These are phyloP conservation scores for Ennomos quercinarius DNA, from an alignment of 2,888 invertebrate genomes.

Conservation along the genomic window DNA sequence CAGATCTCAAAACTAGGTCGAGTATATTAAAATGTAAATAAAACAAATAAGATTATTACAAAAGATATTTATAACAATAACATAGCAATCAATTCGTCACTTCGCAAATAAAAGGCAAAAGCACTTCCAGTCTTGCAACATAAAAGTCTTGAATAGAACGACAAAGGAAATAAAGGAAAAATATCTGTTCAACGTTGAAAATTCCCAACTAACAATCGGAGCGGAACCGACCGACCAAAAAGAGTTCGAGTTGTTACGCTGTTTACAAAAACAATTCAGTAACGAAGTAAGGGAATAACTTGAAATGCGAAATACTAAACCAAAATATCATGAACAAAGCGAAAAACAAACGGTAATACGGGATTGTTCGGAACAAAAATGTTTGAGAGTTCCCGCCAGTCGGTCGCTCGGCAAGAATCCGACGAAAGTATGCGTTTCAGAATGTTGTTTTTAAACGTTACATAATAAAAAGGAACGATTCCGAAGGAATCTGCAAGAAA, in stretches of 20 bases:
- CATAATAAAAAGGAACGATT: constrained; percentile 42
- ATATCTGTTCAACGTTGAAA: constrained; percentile 39
- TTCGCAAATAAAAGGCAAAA: constrained; percentile 29
- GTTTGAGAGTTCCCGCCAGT: constrained; percentile 51
- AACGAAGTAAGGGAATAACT: constrained; percentile 68
- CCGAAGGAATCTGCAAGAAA: constrained; percentile 40
- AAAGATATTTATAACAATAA: constrained; percentile 24
- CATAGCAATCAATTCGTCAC: constrained; percentile 30
- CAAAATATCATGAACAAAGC: constrained; percentile 69
- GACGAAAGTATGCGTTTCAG: constrained; percentile 56
- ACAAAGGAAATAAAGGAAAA: constrained; percentile 37
- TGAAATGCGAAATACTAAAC: constrained; percentile 59
- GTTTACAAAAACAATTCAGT: constrained; percentile 68
- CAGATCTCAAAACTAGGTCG: constrained; percentile 1
- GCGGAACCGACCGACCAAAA: constrained; percentile 45
- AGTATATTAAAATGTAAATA: constrained; percentile 23
- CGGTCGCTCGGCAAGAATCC: constrained; percentile 55
- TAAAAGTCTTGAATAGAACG: constrained; percentile 27
- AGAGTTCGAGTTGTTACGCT: constrained; percentile 53
- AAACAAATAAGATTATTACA: constrained; percentile 14
- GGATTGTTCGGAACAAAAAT: constrained; percentile 65
- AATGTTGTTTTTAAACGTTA: constrained; percentile 52
- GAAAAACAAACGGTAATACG: constrained; percentile 62
- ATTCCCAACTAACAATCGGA: constrained; percentile 41
- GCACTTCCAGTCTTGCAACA: constrained; percentile 21